Base-by-base conservation (phyloP, 2,113 vertebrate genomes). In the Xyliphius kryptos region DNA sequence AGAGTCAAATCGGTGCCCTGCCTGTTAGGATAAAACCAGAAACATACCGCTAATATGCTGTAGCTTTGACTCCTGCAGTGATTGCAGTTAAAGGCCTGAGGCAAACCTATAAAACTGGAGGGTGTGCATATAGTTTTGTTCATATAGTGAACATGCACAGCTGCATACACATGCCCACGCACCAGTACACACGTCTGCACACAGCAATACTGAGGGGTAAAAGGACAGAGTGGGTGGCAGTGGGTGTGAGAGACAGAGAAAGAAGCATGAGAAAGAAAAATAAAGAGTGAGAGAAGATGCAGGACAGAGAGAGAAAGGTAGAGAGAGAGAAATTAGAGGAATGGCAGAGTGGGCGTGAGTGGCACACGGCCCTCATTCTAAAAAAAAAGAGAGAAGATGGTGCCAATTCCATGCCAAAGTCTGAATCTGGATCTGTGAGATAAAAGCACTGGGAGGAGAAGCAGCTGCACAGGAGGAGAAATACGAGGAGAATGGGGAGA, bases 281-380 rank as follows among this genome's bases (percentile, higher is more conserved):
- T 54, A 61, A 63, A 50, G 36, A 56, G 17, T 36, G 43, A 7
- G 20, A 3, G 20, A 22, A 37, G 22, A 46, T 6, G 11, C 0
- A 1, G 19, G 7, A 10, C 13, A 62, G 32, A 21, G 7, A 5
- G 22, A 8, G 61, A 22, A 11, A 56, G 48, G 60, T 51, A 46
- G 49, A 53, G 48, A 44, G 57, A 50, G 50, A 58, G 26, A 59
- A 4, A 3, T 85, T 87, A 53, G 86, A 84, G 0, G n/a, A 69
- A 86, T 86, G 88, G 46, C 16, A 5, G 56, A 69, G 70, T 71
- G 72, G 64, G 75, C 55, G 70, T 70, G 59, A 68, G 69, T 63
- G 10, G 7, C 36, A 61, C 65, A 57, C 52, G 36, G 13, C 52
- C 41, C 56, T 37, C 69, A 48, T 51, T 56, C 57, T 63, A 60